These are phyloP conservation scores for Ephialtes manifestator DNA, from an alignment of 2,888 invertebrate genomes.

Conservation along the genomic window DNA sequence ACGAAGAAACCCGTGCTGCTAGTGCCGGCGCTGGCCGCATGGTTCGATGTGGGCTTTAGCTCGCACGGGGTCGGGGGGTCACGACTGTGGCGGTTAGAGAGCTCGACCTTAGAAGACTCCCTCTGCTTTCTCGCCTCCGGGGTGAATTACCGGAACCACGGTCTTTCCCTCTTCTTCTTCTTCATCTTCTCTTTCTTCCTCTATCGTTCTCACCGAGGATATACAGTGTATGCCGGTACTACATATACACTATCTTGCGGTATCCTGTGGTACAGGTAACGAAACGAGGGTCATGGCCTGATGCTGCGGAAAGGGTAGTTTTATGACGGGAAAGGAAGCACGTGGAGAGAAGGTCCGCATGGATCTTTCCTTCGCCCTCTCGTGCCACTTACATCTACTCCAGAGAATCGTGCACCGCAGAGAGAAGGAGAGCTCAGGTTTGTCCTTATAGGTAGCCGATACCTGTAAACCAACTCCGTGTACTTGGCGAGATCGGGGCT, in stretches of 20 bases:
- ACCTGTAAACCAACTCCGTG: constrained; percentile 35
- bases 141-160: constrained; percentile 65
- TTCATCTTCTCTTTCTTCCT: constrained; percentile 25
- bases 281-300: constrained; percentile 70
- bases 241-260: constrained; percentile 45
- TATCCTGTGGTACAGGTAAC: constrained; percentile 60
- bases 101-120: constrained; percentile 65
- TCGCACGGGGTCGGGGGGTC: constrained; percentile 55
- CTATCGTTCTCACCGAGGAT: constrained; percentile 29
- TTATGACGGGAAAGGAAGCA: constrained; percentile 74
- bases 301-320: constrained; percentile 68
- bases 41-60: constrained; percentile 54
- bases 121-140: constrained; percentile 66
- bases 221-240: constrained; percentile 33
- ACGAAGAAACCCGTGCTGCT: constrained; percentile 37
- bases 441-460: constrained; percentile 47
- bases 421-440: neutral
- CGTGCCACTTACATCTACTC: constrained; percentile 53
- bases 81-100: constrained; percentile 62
- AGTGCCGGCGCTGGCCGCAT: constrained; percentile 39
- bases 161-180: constrained; percentile 25
- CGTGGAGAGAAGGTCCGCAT: constrained; percentile 64
- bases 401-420: constrained; percentile 12
- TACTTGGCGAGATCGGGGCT: neutral
- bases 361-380: constrained; percentile 51